Conservation (phyloP, 2,113 vertebrate genomes). For the Syrrhaptes paradoxus region DNA sequence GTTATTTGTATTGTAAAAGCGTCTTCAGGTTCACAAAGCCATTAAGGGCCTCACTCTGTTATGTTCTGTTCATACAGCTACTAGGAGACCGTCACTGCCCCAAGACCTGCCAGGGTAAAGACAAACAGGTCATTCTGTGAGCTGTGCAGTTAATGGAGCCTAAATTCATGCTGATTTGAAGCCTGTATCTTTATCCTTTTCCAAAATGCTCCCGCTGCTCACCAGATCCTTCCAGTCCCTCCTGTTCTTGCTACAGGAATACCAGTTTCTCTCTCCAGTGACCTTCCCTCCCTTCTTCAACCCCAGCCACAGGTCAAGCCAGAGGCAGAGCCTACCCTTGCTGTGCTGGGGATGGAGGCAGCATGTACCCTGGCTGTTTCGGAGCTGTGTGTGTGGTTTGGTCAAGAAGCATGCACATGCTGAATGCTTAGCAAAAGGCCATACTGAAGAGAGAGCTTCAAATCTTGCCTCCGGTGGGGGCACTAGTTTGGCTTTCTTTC, state of each 20-base stretch:
- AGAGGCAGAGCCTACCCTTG: neutral
- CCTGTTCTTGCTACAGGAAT: neutral
- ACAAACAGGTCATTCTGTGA: neutral
- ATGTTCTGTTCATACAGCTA: neutral
- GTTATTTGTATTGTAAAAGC: neutral
- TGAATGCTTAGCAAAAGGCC: neutral
- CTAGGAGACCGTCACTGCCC: neutral
- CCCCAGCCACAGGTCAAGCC: neutral
- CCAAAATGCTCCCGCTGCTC: neutral
- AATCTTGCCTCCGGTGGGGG: neutral
- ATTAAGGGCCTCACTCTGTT: neutral
- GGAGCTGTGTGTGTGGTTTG: neutral
- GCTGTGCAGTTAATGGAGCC: neutral
- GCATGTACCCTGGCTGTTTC: fast-evolving
- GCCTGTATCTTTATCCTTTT: neutral
- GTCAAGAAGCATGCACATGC: neutral
- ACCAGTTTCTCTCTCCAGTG: neutral
- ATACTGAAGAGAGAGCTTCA: neutral
- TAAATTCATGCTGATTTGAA: neutral
- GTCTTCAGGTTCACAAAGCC: neutral
- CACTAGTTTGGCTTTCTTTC: neutral
- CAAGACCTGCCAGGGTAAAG: neutral
- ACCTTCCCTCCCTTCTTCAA: neutral
- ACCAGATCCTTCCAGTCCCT: neutral
- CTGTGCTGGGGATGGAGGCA: neutral